These are phyloP conservation scores for Tetramorium alpestre DNA, from an alignment of 1,140 invertebrate species.

Conservation along the genomic window DNA sequence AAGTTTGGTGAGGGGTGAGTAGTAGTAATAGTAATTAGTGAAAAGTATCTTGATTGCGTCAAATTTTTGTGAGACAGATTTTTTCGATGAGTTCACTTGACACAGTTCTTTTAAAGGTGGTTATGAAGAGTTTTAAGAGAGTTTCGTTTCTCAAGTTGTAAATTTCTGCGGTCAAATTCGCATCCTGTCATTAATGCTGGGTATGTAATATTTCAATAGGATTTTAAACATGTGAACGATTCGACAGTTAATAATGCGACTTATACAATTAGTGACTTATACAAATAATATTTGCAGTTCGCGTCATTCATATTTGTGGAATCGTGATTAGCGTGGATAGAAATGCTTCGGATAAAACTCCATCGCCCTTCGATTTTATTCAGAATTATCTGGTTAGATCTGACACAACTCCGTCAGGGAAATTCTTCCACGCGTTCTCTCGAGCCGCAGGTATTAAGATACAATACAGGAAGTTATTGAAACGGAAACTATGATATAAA, in stretches of 20 bases:
- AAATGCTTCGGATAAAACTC: neutral
- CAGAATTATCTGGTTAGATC: slow-evolving; percentile 48
- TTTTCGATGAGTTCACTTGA: neutral
- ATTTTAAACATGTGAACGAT: neutral
- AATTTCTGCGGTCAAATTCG: neutral
- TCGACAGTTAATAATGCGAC: neutral
- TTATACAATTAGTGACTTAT: slow-evolving; percentile 7
- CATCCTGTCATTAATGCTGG: neutral
- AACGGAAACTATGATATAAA: neutral
- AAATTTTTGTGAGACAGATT: neutral
- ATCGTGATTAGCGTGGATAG: neutral
- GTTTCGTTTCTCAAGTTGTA: neutral
- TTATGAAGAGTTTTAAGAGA: neutral
- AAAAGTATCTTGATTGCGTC: neutral
- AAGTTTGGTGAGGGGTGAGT: neutral
- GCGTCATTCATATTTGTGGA: neutral
- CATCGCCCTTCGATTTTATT: slow-evolving; percentile 35
- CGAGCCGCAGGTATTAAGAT: neutral
- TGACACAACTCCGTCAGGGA: neutral
- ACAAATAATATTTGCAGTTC: neutral
- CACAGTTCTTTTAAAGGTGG: neutral
- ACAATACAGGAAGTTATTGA: neutral
- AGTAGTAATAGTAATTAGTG: neutral
- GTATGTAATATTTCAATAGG: neutral
- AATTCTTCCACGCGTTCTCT: neutral